These are phyloP conservation scores for Lagorchestes hirsutus DNA, from an alignment of 2,797 vertebrate genomes.

Conservation along the genomic window DNA sequence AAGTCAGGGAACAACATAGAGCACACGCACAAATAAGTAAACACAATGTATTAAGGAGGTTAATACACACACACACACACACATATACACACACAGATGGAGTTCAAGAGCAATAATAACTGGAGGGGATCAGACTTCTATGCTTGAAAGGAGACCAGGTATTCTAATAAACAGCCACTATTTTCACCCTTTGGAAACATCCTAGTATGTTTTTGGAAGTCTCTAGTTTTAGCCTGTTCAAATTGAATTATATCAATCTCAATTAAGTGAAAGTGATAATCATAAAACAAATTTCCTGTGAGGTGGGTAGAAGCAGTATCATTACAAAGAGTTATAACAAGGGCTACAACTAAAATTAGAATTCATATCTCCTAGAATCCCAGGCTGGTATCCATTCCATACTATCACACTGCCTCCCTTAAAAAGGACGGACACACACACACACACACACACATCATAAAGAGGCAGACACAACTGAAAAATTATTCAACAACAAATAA, in stretches of 20 bases:
- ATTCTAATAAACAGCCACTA: neutral
- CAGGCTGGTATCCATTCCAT: neutral
- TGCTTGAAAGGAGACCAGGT: neutral
- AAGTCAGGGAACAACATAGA: neutral
- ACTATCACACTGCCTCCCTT: neutral
- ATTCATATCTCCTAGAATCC: neutral
- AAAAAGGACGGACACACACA: neutral
- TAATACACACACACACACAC: neutral
- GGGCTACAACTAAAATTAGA: neutral
- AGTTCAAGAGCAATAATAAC: neutral
- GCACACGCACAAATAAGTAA: neutral
- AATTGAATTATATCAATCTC: neutral
- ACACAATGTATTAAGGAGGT: neutral
- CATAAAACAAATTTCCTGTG: neutral
- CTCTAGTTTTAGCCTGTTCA: neutral
- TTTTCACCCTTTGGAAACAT: neutral
- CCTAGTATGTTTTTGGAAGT: neutral
- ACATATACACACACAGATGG: too few relatives aligned
- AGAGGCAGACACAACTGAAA: neutral
- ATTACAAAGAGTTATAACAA: neutral
- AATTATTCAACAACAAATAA: neutral
- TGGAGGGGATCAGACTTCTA: neutral
- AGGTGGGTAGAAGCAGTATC: neutral
- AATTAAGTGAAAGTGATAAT: neutral
- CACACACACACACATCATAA: neutral